Percentiles rank a stretch among this genome's conserved stretches.
Conservation (phyloP, 2,888 invertebrate species). For the Agrotis exclamationis region DNA sequence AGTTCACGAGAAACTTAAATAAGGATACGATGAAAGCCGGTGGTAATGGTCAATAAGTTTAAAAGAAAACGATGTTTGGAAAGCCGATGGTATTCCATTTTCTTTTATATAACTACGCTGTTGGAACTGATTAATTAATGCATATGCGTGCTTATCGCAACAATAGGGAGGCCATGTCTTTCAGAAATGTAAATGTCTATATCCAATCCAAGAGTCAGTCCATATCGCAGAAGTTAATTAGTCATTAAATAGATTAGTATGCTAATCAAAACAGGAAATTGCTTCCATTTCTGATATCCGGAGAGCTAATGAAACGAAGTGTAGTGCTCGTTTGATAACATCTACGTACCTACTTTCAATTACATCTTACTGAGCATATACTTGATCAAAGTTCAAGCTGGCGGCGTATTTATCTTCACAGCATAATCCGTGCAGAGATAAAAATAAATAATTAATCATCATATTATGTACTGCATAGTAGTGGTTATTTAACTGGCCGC, state of each 20-base stretch:
- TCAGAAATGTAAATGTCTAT: slow-evolving; percentile 52
- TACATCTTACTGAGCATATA: slow-evolving; percentile 25
- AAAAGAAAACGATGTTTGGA: slow-evolving; percentile 27
- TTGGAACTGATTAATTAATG: slow-evolving; percentile 23
- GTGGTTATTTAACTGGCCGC: background rate
- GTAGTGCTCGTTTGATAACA: slow-evolving; percentile 44
- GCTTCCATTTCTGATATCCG: slow-evolving; percentile 61
- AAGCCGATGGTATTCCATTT: slow-evolving; percentile 5
- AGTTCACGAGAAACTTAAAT: slow-evolving; percentile 20
- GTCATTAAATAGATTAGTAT: slow-evolving; percentile 60
- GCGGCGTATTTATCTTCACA: slow-evolving; percentile 24
- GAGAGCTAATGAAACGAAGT: slow-evolving; percentile 46
- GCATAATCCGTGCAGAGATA: slow-evolving; percentile 13
- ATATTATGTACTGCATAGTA: slow-evolving; percentile 2
- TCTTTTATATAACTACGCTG: background rate
- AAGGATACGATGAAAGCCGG: slow-evolving; percentile 27
- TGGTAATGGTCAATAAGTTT: slow-evolving; percentile 31
- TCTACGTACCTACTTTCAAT: slow-evolving; percentile 36
- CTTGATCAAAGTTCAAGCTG: slow-evolving; percentile 26
- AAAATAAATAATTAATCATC: slow-evolving; percentile 28
- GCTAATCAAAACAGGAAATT: slow-evolving; percentile 64
- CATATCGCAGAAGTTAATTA: slow-evolving; percentile 59
- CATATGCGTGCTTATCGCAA: slow-evolving; percentile 38
- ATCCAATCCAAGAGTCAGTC: slow-evolving; percentile 47
- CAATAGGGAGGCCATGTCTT: slow-evolving; percentile 16